These are phyloP conservation scores for Margarornis squamiger DNA, from an alignment of 2,797 vertebrate species.

Conservation along the genomic window DNA sequence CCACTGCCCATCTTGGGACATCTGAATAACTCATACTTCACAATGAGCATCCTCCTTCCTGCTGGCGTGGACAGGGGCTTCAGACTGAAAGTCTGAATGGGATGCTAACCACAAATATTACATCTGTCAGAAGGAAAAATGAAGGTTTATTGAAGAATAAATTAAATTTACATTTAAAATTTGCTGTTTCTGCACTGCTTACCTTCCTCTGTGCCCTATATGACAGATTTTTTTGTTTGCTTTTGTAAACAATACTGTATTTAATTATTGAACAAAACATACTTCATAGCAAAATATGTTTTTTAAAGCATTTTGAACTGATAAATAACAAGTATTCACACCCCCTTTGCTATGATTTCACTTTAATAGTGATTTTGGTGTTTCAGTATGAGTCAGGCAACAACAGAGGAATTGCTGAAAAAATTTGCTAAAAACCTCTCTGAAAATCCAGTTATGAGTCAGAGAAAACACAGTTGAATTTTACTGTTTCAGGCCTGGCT, in stretches of 20 bases:
- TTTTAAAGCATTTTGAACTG: not conserved
- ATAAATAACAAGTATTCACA: not conserved
- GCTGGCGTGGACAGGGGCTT: accelerated
- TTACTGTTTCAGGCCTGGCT: not conserved
- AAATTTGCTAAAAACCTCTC: conserved; percentile 29
- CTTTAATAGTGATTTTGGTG: conserved; percentile 17
- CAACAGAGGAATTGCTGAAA: conserved; percentile 27
- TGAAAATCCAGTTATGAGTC: conserved; percentile 28
- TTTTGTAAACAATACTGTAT: not conserved
- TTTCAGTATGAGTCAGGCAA: conserved; percentile 45
- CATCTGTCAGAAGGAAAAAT: not conserved
- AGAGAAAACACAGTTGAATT: conserved; percentile 6
- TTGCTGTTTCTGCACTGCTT: not conserved
- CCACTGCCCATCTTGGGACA: not conserved
- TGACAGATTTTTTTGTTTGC: not conserved
- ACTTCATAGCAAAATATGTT: not conserved
- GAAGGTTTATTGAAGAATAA: not conserved
- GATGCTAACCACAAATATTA: not conserved
- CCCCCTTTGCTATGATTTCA: not conserved
- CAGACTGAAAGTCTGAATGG: not conserved
- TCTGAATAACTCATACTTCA: not conserved
- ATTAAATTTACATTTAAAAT: not conserved
- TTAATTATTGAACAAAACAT: not conserved
- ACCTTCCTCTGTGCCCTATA: not conserved
- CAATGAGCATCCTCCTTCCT: not conserved